Conservation (phyloP, 2,797 vertebrate species). For the Gobio occitaniae region DNA sequence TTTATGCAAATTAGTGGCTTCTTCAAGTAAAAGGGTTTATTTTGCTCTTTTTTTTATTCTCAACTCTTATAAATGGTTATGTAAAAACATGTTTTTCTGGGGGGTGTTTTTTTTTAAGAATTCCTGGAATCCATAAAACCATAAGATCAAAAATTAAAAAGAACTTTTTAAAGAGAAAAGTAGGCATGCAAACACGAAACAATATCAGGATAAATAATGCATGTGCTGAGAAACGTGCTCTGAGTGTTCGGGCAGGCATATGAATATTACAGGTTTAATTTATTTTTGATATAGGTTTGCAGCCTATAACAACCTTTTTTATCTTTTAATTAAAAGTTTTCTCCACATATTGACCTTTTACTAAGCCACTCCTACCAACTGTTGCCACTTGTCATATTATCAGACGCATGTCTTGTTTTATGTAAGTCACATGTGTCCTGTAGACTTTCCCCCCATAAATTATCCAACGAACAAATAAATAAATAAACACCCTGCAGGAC, state of each 20-base stretch:
- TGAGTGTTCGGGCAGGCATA: too few species aligned
- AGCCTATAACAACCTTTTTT: too few species aligned
- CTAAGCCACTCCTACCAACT: not conserved
- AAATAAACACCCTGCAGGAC: not conserved
- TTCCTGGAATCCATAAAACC: not conserved
- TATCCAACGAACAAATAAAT: not conserved
- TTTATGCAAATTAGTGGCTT: conserved; percentile 44
- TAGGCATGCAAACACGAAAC: not conserved
- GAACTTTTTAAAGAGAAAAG: not conserved
- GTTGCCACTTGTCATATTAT: not conserved
- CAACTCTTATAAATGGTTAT: not conserved
- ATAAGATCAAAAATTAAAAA: not conserved
- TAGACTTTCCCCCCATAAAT: not conserved
- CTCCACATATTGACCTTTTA: not conserved
- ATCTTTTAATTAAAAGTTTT: too few species aligned
- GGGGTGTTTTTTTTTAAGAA: not conserved
- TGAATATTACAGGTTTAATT: not conserved
- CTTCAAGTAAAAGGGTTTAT: not conserved
- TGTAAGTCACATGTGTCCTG: not conserved
- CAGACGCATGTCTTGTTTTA: not conserved
- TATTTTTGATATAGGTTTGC: not conserved
- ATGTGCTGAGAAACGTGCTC: not conserved
- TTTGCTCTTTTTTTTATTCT: not conserved
- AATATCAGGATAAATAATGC: not conserved
- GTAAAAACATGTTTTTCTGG: not conserved